These are phyloP conservation scores for Mellilla xanthometata DNA, from an alignment of 2,888 invertebrate genomes.

Conservation along the genomic window DNA sequence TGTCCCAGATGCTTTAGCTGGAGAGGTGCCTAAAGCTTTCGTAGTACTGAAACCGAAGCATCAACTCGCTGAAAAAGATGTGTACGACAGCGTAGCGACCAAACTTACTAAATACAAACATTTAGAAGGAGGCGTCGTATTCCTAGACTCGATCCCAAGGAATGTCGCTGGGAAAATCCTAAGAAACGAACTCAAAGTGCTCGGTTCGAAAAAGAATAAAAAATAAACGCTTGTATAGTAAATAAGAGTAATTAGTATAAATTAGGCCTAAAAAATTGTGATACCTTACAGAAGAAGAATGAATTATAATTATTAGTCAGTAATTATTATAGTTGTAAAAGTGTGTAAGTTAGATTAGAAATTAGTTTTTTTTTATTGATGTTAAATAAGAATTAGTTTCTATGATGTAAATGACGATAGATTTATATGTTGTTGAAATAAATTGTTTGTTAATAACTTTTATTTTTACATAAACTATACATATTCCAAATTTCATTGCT, in stretches of 20 bases:
- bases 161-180: conserved; percentile 90
- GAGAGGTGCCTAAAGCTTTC: conserved; percentile 89
- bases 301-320: conserved; percentile 8
- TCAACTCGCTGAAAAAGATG: conserved; percentile 79
- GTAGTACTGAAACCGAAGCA: conserved; percentile 84
- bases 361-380: conserved; percentile 2
- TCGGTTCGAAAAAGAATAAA: conserved; percentile 44
- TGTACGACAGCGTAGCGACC: conserved; percentile 82
- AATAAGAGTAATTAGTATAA: conserved; percentile 20
- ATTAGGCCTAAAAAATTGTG: conserved; percentile 30
- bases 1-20: conserved; percentile 85
- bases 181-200: conserved; percentile 85
- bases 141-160: conserved; percentile 87
- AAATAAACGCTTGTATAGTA: conserved; percentile 20
- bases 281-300: conserved; percentile 13
- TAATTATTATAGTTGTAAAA: conserved; percentile 1
- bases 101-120: conserved; percentile 89
- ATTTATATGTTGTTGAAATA: conserved; percentile 4
- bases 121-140: conserved; percentile 86
- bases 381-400: not conserved
- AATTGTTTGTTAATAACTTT: conserved; percentile 13
- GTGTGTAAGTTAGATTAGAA: conserved; percentile 13
- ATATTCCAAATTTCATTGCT: no score
- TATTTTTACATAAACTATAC: conserved; percentile 2
- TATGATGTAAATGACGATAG: not conserved